Conservation (phyloP, 2,113 vertebrate species). For the Myanophis thanlyinensis region DNA sequence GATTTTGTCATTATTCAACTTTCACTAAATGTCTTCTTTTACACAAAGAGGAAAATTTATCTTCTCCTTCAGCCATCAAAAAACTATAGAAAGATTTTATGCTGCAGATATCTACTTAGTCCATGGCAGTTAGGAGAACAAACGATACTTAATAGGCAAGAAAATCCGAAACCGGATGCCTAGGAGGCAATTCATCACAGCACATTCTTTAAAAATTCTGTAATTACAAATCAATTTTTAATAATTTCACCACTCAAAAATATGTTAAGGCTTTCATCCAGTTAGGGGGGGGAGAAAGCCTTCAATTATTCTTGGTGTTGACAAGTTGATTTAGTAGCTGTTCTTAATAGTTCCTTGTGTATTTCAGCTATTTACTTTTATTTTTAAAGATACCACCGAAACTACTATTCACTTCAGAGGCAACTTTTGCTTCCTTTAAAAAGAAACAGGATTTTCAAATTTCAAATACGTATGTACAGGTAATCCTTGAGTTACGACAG, state of each 20-base stretch:
- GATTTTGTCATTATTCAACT: not conserved
- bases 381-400: not conserved
- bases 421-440: not conserved
- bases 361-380: not conserved
- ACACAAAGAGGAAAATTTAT: not conserved
- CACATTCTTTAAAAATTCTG: not conserved
- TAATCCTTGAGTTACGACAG: too few relatives aligned
- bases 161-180: not conserved
- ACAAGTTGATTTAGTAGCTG: not conserved
- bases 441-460: constrained; percentile 2
- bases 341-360: not conserved
- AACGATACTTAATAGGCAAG: not conserved
- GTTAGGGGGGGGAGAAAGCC: not conserved
- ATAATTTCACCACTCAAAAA: constrained; percentile 27
- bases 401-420: not conserved
- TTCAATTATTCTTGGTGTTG: constrained; percentile 11
- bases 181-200: constrained; percentile 30
- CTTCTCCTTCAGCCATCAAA: not conserved
- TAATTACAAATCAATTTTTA: constrained; percentile 33
- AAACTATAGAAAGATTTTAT: not conserved
- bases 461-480: not conserved
- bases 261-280: constrained; percentile 10
- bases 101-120: not conserved
- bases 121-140: not conserved
- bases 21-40: constrained; percentile 10